Conservation (phyloP, 2,113 vertebrate species). For the Damaliscus lunatus region DNA sequence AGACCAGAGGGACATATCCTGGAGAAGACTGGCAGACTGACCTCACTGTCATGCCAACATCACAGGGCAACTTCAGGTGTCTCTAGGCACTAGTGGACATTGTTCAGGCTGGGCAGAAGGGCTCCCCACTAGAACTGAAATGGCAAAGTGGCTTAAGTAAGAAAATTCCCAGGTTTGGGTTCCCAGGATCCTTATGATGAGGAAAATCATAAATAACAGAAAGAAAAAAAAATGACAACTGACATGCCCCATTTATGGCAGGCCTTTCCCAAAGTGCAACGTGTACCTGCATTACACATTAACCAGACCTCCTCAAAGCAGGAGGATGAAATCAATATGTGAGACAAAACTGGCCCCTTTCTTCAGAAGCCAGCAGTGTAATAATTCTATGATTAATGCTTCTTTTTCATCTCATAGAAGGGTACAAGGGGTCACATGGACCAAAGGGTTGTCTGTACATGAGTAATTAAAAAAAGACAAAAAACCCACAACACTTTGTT, state of each 20-base stretch:
- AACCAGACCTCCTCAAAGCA: neutral
- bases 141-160: neutral
- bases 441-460: neutral
- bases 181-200: neutral
- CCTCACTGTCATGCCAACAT: neutral
- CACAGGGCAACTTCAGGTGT: neutral
- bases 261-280: neutral
- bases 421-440: neutral
- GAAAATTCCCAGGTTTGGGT: neutral
- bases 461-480: neutral
- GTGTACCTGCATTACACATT: neutral
- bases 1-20: neutral
- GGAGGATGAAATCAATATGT: neutral
- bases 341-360: neutral
- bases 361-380: neutral
- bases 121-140: neutral
- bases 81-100: neutral
- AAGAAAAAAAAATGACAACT: neutral
- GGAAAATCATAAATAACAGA: neutral
- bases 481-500: neutral
- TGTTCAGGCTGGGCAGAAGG: neutral
- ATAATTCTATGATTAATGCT: neutral
- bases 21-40: neutral
- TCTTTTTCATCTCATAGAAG: neutral
- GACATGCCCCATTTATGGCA: neutral